Evolutionary conservation across 2,797 vertebrate genomes (phyloP), one percentile per base, ranked within the genome.

Genomic region (Notolepis coatsorum): DNA sequence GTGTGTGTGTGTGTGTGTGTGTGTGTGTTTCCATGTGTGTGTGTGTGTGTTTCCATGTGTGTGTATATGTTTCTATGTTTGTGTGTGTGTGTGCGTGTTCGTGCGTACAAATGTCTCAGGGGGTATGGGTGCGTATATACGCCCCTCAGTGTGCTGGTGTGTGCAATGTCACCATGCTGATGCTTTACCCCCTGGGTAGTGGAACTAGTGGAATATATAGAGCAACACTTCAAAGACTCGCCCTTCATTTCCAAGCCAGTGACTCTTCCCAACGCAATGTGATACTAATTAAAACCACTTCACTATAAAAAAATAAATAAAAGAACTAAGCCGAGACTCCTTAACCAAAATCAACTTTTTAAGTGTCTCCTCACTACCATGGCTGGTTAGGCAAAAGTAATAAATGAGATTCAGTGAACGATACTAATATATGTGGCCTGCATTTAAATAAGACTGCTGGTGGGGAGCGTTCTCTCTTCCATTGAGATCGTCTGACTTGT

Each of bases 201-300:
- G 66, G 58, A 80, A 74, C 84, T 71, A 33, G 61, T 76, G 46
- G 69, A 82, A 83, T 89, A 89, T 88, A 88, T 85, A 77, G 84
- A 88, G 87, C 85, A 84, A 69, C 69, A 88, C 90, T 91, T 92
- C 90, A 93, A 91, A 91, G 89, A 73, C 87, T 84, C 64, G 66
- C 81, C 90, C 87, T 91, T 90, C 84, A 87, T 90, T 89, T 92
- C 87, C 84, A 88, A 91, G 88, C 79, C 86, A 87, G 72, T 77
- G 78, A 77, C 81, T 89, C 86, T 79, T 82, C 79, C 80, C 71
- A 77, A 71, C 84, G 70, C 85, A 83, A 84, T 71, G 70, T 74
- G 43, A 65, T 54, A 65, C 87, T 89, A 89, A 91, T 91, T 90
- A 92, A 88, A 85, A 75, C 64, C 62, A 71, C 79, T 78, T 76